These are phyloP conservation scores for Mythimna lalbum DNA, from an alignment of 2,888 invertebrate genomes.

Conservation along the genomic window DNA sequence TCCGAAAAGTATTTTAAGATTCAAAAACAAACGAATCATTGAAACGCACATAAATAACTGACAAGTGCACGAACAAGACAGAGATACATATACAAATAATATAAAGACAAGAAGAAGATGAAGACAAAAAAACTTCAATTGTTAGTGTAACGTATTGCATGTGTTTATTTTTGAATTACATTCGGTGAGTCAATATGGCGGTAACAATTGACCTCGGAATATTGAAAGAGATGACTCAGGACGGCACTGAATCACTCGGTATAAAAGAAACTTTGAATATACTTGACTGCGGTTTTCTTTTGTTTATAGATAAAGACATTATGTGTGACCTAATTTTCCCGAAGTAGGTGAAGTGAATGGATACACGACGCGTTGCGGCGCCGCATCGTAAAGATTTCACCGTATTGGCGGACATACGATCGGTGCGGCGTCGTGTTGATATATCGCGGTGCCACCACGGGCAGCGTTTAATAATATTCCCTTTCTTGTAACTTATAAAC, in stretches of 20 bases:
- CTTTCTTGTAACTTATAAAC: too few relatives aligned
- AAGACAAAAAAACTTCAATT: constrained; percentile 22
- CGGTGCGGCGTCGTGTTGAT: too few relatives aligned
- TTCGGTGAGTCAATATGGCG: constrained; percentile 73
- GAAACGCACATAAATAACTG: constrained; percentile 40
- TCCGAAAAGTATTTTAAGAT: constrained; percentile 15
- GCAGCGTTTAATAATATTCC: too few relatives aligned
- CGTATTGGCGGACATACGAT: too few relatives aligned
- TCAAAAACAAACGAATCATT: constrained; percentile 33
- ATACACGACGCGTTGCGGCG: too few relatives aligned
- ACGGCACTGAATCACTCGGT: constrained; percentile 72
- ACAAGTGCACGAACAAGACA: constrained; percentile 30
- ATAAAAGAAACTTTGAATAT: constrained; percentile 55
- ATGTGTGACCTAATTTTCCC: neutral
- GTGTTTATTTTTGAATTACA: constrained; percentile 72
- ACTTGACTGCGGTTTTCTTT: constrained; percentile 2
- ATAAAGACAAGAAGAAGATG: constrained; percentile 31
- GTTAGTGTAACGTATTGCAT: constrained; percentile 48
- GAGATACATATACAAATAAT: constrained; percentile 41
- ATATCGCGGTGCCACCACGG: too few relatives aligned
- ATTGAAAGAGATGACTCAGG: constrained; percentile 74
- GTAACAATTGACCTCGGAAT: constrained; percentile 75
- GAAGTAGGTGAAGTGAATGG: too few relatives aligned
- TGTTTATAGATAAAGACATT: neutral
- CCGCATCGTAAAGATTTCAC: too few relatives aligned